Percentiles rank a stretch among this genome's conserved stretches.
These are phyloP conservation scores for Frankliniella intonsa DNA, from an alignment of 2,888 invertebrate genomes.

Conservation along the genomic window DNA sequence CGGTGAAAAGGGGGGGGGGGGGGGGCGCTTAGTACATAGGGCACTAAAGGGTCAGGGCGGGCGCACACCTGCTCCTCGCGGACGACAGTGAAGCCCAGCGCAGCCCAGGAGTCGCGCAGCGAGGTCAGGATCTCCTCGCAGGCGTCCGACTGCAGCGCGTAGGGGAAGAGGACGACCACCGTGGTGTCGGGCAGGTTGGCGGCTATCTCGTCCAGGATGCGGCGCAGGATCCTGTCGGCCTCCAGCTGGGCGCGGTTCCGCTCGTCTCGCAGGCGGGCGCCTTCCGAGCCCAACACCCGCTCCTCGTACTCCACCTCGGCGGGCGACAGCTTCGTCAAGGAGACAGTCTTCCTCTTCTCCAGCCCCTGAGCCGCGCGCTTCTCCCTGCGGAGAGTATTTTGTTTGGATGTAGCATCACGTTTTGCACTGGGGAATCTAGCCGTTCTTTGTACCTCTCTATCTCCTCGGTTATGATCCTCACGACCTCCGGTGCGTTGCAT, in stretches of 20 bases:
- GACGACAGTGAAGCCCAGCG: not conserved
- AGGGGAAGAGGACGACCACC: slow-evolving; percentile 6
- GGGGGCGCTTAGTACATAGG: not conserved
- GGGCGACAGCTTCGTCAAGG: slow-evolving; percentile 2
- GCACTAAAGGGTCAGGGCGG: not conserved
- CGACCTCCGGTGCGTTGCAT: not conserved
- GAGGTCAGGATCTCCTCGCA: not conserved
- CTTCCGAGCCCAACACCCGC: not conserved
- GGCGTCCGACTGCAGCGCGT: not conserved
- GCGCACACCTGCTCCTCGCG: not conserved
- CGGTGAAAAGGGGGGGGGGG: not conserved
- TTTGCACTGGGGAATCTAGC: not conserved
- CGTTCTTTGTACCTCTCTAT: not conserved
- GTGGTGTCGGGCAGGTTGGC: not conserved
- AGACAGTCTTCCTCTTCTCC: not conserved
- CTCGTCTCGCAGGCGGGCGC: not conserved
- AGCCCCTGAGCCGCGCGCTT: not conserved
- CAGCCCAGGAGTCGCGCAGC: not conserved
- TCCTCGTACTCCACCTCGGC: not conserved
- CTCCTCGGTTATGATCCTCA: not conserved
- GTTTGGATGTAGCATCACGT: too few species aligned
- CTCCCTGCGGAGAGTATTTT: not conserved
- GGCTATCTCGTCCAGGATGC: not conserved
- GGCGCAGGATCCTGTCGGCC: not conserved
- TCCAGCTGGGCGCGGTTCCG: not conserved